Evolutionary conservation across 2,888 invertebrate genomes (phyloP).

Genomic region (Diachrysia chrysitis): DNA sequence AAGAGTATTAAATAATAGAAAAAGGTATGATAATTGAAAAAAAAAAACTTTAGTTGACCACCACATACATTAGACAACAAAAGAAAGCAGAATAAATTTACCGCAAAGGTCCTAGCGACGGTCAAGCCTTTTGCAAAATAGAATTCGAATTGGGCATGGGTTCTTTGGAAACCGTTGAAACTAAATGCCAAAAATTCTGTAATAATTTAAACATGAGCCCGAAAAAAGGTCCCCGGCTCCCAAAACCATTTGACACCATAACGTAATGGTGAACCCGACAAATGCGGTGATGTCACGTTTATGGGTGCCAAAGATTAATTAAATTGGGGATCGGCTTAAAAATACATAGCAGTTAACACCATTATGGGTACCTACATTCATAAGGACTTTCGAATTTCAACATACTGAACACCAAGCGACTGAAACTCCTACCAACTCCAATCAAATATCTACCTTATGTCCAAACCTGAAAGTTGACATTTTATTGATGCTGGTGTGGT

Average conservation of each 20-base stretch:
- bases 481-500: neutral
- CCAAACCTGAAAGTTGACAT: neutral
- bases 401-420: neutral
- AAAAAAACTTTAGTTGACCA: no score
- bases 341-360: conserved; percentile 30
- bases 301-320: conserved; percentile 10
- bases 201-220: conserved; percentile 22
- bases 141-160: neutral
- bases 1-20: no score
- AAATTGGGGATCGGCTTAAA: conserved; percentile 20
- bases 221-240: conserved; percentile 15
- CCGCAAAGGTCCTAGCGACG: neutral
- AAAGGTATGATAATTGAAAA: no score
- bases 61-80: no score
- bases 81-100: neutral
- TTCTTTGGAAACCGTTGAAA: neutral
- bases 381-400: conserved; percentile 10
- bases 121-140: neutral
- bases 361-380: conserved; percentile 19
- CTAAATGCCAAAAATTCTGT: conserved; percentile 1
- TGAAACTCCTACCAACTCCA: neutral
- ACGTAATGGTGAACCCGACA: neutral
- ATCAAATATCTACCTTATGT: conserved; percentile 3
- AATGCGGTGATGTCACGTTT: conserved; percentile 9
- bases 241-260: conserved; percentile 23